Conservation (phyloP, 2,888 invertebrate species). For the Clunio marinus region DNA sequence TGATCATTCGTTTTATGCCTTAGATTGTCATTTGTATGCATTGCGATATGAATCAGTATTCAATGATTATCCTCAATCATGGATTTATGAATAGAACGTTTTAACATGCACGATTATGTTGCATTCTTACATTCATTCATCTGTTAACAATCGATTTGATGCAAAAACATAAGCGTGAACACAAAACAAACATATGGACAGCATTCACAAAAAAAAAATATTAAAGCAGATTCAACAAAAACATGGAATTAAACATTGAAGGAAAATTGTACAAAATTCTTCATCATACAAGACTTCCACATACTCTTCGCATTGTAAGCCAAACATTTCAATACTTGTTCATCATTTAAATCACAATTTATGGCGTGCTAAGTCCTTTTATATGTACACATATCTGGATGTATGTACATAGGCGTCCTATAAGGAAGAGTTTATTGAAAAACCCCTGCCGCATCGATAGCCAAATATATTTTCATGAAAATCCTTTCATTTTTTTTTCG, state of each 20-base stretch:
- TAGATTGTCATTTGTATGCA: not conserved
- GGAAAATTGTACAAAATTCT: too few species aligned
- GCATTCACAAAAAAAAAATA: not conserved
- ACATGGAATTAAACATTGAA: too few species aligned
- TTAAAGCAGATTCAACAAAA: too few species aligned
- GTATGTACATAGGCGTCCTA: too few species aligned
- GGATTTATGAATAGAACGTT: not conserved
- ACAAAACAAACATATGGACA: not conserved
- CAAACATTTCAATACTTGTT: too few species aligned
- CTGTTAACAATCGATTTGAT: too few species aligned
- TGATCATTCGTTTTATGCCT: not conserved
- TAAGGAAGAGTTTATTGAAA: not conserved
- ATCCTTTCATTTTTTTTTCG: not conserved
- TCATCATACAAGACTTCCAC: too few species aligned
- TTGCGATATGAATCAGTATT: conserved; percentile 3
- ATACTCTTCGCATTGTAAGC: too few species aligned
- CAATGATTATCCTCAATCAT: not conserved
- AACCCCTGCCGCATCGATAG: not conserved
- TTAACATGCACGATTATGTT: too few species aligned
- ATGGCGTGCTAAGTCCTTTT: conserved; percentile 16
- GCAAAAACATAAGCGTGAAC: not conserved
- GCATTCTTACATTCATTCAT: too few species aligned
- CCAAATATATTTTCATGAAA: not conserved
- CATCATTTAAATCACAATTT: conserved; percentile 21
- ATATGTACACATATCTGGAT: too few species aligned